A percentile compares a stretch with the other conserved stretches of the same genome.
Conservation (phyloP, 2,113 vertebrate genomes). For the Gadus macrocephalus region DNA sequence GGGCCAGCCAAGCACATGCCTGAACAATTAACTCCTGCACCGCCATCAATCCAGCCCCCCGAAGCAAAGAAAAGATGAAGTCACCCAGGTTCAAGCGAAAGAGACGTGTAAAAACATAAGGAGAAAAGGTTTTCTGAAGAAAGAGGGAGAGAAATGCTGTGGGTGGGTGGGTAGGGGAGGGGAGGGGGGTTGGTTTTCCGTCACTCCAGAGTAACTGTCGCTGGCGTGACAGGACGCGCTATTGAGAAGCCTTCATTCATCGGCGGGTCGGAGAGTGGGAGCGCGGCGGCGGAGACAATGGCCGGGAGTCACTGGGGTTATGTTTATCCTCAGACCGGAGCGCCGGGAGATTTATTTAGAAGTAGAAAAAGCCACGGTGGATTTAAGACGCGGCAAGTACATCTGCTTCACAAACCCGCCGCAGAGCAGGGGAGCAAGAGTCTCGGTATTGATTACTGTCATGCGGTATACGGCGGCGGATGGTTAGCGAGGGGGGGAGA, state of each 20-base stretch:
- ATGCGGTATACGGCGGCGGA: slow-evolving; percentile 50
- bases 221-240: slow-evolving; percentile 59
- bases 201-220: slow-evolving; percentile 61
- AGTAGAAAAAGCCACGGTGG: slow-evolving; percentile 42
- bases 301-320: slow-evolving; percentile 51
- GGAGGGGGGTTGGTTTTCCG: slow-evolving; percentile 45
- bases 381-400: slow-evolving; percentile 39
- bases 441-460: slow-evolving; percentile 69
- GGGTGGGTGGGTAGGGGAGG: no score
- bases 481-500: slow-evolving; percentile 62
- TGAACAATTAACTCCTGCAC: slow-evolving; percentile 72
- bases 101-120: slow-evolving; percentile 54
- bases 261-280: slow-evolving; percentile 48
- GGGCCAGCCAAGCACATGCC: slow-evolving; percentile 72
- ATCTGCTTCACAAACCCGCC: neutral
- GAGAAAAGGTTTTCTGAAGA: slow-evolving; percentile 57
- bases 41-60: slow-evolving; percentile 67
- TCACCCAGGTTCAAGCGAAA: slow-evolving; percentile 62
- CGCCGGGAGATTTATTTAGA: slow-evolving; percentile 33
- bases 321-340: slow-evolving; percentile 59
- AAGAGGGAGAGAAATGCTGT: slow-evolving; percentile 49
- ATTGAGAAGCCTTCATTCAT: slow-evolving; percentile 58
- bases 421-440: slow-evolving; percentile 42
- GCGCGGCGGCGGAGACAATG: slow-evolving; percentile 55
- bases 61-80: slow-evolving; percentile 61